Evolutionary conservation across 2,888 invertebrate genomes (phyloP).

Genomic region (Agrochola litura): DNA sequence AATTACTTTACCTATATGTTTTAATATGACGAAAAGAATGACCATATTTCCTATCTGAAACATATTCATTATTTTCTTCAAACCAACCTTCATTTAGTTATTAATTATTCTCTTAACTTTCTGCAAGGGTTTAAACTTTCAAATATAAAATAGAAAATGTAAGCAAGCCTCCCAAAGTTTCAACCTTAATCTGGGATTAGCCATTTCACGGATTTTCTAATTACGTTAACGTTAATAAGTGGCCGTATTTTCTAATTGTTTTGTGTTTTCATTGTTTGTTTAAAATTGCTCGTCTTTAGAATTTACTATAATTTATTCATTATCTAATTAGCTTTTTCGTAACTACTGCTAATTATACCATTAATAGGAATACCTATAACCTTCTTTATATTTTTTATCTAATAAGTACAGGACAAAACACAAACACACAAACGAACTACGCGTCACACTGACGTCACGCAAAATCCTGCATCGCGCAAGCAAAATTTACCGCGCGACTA

Average conservation of each 20-base stretch:
- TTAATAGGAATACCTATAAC: background rate
- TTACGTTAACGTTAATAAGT: slow-evolving; percentile 26
- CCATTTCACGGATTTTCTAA: slow-evolving; percentile 24
- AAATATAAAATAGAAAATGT: slow-evolving; percentile 20
- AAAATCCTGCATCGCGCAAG: too few relatives aligned
- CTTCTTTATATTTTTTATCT: background rate
- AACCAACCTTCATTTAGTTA: background rate
- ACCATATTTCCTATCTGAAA: background rate
- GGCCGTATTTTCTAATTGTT: slow-evolving; percentile 25
- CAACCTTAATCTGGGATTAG: slow-evolving; percentile 37
- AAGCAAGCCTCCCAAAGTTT: slow-evolving; percentile 17
- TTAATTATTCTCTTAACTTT: background rate
- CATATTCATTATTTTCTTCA: background rate
- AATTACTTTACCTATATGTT: background rate
- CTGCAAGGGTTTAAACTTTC: background rate
- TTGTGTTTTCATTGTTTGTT: slow-evolving; percentile 25
- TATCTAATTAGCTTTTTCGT: background rate
- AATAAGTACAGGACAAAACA: too few relatives aligned
- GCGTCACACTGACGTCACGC: too few relatives aligned
- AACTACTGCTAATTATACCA: background rate
- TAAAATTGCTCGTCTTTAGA: background rate
- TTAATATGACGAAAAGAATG: background rate
- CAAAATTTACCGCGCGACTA: too few relatives aligned
- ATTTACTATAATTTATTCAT: background rate
- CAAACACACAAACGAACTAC: too few relatives aligned